phyloP scores from a whole-genome alignment of 2,888 invertebrate genomes.

The Orthosia gothica region DNA sequence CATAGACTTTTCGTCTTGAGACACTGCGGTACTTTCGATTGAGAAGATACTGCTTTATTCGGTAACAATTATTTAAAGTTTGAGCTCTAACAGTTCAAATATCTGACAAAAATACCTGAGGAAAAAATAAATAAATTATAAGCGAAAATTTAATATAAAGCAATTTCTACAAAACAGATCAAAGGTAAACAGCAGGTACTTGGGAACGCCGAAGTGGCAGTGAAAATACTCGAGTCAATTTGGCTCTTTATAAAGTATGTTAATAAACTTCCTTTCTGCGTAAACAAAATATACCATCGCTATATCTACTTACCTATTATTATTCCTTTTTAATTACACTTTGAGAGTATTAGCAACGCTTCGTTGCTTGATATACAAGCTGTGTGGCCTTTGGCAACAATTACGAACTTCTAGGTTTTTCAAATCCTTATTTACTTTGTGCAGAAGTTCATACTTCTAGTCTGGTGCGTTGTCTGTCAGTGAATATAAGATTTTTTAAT shows the following conservation, averaged over 20 bases:
- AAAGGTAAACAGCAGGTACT: slow-evolving; percentile 37
- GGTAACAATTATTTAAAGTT: too few species aligned
- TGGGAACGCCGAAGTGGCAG: slow-evolving; percentile 11
- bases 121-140: neutral
- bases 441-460: too few species aligned
- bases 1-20: too few species aligned
- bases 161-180: slow-evolving; percentile 5
- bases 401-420: neutral
- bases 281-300: too few species aligned
- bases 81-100: too few species aligned
- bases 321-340: neutral
- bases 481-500: too few species aligned
- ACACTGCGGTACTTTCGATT: too few species aligned
- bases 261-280: slow-evolving; percentile 34
- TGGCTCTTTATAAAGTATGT: slow-evolving; percentile 24
- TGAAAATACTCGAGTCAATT: slow-evolving; percentile 37
- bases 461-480: too few species aligned
- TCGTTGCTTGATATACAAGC: neutral
- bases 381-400: neutral
- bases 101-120: too few species aligned
- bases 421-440: too few species aligned
- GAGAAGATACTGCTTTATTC: too few species aligned
- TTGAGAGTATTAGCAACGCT: neutral
- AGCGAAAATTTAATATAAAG: neutral
- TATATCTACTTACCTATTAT: too few species aligned